phyloP scores from a whole-genome alignment of 2,113 vertebrate genomes.

The Panurus biarmicus region DNA sequence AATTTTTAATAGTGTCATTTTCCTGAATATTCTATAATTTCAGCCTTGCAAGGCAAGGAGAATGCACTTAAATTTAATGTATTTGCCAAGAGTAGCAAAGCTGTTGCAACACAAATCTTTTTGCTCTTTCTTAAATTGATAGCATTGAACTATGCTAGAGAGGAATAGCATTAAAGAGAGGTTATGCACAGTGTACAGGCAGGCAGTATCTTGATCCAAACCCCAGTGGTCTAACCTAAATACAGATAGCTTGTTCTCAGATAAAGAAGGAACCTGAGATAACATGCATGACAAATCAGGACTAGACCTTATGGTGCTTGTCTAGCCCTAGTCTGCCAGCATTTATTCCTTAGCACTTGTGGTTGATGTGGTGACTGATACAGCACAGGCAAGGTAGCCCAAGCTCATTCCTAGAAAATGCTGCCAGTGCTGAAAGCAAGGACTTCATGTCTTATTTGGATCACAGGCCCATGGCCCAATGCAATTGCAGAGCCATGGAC shows the following conservation, averaged over 20 bases:
- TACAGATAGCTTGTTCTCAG: not conserved
- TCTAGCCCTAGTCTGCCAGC: not conserved
- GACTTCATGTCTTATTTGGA: not conserved
- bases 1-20: not conserved
- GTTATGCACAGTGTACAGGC: not conserved
- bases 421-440: not conserved
- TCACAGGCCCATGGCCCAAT: not conserved
- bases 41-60: not conserved
- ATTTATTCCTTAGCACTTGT: not conserved
- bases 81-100: not conserved
- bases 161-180: not conserved
- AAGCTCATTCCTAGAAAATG: not conserved
- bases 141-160: not conserved
- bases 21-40: not conserved
- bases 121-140: not conserved
- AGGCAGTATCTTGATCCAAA: not conserved
- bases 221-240: not conserved
- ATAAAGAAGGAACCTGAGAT: not conserved
- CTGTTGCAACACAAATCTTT: not conserved
- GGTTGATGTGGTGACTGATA: not conserved
- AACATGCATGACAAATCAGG: not conserved
- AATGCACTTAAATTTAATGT: not conserved
- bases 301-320: not conserved
- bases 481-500: not conserved
- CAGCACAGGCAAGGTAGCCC: not conserved